These are phyloP conservation scores for Formicarius rufipectus DNA, from an alignment of 2,113 vertebrate genomes.

Conservation along the genomic window DNA sequence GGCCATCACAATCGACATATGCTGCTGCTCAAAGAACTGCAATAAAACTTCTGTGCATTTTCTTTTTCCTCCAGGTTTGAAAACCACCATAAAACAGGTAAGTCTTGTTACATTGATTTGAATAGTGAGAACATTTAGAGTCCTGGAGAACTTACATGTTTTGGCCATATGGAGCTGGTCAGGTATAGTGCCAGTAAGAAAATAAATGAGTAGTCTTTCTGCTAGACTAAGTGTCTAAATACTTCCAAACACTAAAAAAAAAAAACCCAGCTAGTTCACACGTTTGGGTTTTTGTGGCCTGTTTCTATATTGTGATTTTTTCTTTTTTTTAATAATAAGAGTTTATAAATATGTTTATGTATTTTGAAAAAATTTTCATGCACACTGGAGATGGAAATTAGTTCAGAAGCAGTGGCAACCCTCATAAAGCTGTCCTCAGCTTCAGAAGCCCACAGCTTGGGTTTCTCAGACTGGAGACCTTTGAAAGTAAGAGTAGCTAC, in stretches of 20 bases:
- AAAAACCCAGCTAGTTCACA: background rate
- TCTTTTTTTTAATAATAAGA: background rate
- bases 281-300: background rate
- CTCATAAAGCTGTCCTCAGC: background rate
- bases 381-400: background rate
- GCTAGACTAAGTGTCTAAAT: background rate
- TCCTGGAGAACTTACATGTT: background rate
- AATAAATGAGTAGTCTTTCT: background rate
- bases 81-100: background rate
- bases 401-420: background rate
- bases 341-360: background rate
- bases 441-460: background rate
- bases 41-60: background rate
- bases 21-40: background rate
- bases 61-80: background rate
- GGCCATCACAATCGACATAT: rapidly evolving
- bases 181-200: background rate
- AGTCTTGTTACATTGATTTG: background rate
- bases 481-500: constrained; percentile 42
- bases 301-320: background rate
- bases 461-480: background rate
- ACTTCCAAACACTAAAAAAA: background rate
- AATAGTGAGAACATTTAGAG: background rate
- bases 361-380: background rate
- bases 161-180: background rate